Evolutionary conservation across 2,797 vertebrate species (phyloP).

Genomic region (Garrulus glandarius): DNA sequence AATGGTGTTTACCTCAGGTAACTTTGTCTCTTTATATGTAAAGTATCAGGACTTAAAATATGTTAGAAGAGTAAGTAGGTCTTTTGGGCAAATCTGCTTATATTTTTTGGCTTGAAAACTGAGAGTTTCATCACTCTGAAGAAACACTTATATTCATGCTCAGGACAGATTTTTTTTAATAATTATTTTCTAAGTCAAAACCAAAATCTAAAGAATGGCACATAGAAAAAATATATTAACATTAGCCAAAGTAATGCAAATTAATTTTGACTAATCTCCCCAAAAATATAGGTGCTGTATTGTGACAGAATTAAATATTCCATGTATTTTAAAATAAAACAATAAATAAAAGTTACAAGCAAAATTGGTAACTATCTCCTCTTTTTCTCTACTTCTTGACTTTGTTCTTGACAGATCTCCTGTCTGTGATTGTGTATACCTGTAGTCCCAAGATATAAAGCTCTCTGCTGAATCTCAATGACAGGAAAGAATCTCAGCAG

Average conservation of each 20-base stretch:
- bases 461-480: not conserved
- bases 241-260: not conserved
- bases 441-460: conserved; percentile 5
- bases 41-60: not conserved
- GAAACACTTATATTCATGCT: not conserved
- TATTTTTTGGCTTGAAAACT: not conserved
- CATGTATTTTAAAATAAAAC: not conserved
- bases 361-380: not conserved
- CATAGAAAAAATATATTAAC: not conserved
- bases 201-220: not conserved
- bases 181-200: not conserved
- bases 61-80: not conserved
- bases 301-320: not conserved
- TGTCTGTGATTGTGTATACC: not conserved
- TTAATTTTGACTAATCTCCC: not conserved
- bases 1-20: not conserved
- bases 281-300: not conserved
- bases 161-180: not conserved
- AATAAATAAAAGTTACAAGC: not conserved
- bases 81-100: not conserved
- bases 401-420: conserved; percentile 7
- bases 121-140: not conserved
- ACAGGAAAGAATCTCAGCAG: conserved; percentile 36
- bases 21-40: not conserved
- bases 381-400: not conserved